Conservation (phyloP, 2,113 vertebrate species). For the Elaphurus davidianus region DNA sequence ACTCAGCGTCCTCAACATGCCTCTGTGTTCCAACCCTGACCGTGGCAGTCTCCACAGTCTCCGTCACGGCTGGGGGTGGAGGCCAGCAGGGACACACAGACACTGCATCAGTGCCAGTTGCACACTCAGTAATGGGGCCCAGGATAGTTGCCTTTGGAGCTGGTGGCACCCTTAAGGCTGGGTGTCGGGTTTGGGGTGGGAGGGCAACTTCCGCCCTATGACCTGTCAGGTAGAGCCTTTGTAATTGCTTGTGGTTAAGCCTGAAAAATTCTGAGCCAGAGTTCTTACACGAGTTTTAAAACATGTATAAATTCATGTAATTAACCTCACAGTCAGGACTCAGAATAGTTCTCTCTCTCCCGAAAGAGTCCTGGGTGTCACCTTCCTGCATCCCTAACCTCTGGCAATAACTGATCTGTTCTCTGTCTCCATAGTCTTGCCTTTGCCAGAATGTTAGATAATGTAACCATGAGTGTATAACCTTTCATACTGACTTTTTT, state of each 20-base stretch:
- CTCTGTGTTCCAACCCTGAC: not conserved
- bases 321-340: not conserved
- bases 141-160: not conserved
- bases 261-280: not conserved
- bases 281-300: not conserved
- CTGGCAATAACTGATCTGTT: not conserved
- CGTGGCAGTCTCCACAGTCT: not conserved
- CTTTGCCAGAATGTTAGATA: not conserved
- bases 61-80: not conserved
- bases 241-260: not conserved
- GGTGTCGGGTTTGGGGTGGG: not conserved
- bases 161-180: not conserved
- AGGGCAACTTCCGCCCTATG: not conserved
- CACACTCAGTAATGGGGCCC: not conserved
- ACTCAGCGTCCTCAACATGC: not conserved
- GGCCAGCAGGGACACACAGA: not conserved
- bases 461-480: not conserved
- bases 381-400: not conserved
- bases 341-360: not conserved
- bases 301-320: not conserved
- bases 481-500: not conserved
- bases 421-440: not conserved
- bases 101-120: too few relatives aligned
- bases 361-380: not conserved
- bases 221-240: not conserved